phyloP scores from a whole-genome alignment of 2,113 vertebrate species.

The Menidia beryllina region DNA sequence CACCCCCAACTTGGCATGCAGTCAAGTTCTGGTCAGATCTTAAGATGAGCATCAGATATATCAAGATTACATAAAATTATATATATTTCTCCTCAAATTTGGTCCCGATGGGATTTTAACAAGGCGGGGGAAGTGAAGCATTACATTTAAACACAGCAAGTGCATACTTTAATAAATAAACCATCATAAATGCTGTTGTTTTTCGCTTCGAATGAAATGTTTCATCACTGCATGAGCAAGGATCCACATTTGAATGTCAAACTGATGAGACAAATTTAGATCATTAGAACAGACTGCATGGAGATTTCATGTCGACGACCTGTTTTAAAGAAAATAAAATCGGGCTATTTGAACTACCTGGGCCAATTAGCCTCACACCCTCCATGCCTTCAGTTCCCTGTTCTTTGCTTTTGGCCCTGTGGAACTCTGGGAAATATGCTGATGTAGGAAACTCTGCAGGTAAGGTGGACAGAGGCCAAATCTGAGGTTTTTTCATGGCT shows the following conservation, averaged over 20 bases:
- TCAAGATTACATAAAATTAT: constrained; percentile 36
- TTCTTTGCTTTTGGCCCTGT: constrained; percentile 46
- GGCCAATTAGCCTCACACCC: constrained; percentile 43
- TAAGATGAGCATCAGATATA: constrained; percentile 54
- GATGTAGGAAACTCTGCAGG: constrained; percentile 68
- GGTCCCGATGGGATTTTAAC: constrained; percentile 23
- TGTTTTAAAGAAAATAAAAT: constrained; percentile 52
- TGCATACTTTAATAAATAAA: constrained; percentile 7
- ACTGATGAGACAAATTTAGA: constrained; percentile 18
- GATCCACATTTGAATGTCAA: constrained; percentile 9
- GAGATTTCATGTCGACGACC: constrained; percentile 12
- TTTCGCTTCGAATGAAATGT: constrained; percentile 61
- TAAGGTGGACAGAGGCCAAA: constrained; percentile 78
- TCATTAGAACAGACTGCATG: constrained; percentile 1
- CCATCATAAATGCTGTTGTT: constrained; percentile 38
- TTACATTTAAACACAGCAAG: constrained; percentile 37
- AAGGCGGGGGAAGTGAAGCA: background rate
- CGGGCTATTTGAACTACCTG: constrained; percentile 36
- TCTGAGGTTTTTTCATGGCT: constrained; percentile 56
- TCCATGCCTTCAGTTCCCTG: constrained; percentile 4
- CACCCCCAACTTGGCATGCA: constrained; percentile 59
- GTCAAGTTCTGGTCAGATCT: constrained; percentile 58
- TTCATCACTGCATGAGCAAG: constrained; percentile 67
- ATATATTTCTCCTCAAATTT: constrained; percentile 38
- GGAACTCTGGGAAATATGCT: constrained; percentile 70